Conservation (phyloP, 2,888 invertebrate species). For the Ochropacha duplaris region DNA sequence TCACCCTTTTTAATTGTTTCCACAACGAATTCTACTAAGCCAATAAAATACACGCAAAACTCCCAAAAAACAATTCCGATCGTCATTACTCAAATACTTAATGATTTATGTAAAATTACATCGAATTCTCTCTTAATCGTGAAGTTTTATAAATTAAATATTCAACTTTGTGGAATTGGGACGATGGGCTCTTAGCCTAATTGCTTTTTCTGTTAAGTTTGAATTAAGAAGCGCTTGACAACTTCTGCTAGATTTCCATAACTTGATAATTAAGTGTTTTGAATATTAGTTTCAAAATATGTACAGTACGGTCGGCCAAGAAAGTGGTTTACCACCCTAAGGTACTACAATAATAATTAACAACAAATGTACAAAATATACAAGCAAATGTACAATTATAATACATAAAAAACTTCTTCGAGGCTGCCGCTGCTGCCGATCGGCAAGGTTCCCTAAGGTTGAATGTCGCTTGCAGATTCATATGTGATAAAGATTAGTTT, state of each 20-base stretch:
- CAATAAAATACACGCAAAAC: not conserved
- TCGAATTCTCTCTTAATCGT: not conserved
- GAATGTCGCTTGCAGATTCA: no score
- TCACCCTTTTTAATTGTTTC: not conserved
- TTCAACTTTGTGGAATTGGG: not conserved
- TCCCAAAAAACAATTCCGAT: no score
- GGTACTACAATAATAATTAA: no score
- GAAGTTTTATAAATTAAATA: not conserved
- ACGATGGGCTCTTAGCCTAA: not conserved
- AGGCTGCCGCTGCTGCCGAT: no score
- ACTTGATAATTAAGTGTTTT: not conserved
- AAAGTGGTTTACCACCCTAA: no score
- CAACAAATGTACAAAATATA: no score
- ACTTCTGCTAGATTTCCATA: not conserved
- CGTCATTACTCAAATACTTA: not conserved
- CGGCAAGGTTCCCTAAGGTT: no score
- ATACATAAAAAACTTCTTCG: no score
- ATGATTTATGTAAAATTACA: constrained; percentile 3
- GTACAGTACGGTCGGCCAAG: no score
- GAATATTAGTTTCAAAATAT: not conserved
- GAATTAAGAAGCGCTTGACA: not conserved
- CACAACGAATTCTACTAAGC: not conserved
- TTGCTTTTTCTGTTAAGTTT: not conserved
- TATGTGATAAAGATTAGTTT: no score
- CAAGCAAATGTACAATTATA: no score